These are phyloP conservation scores for Thysanoteuthis rhombus DNA, from an alignment of 2,888 invertebrate genomes.

Conservation along the genomic window DNA sequence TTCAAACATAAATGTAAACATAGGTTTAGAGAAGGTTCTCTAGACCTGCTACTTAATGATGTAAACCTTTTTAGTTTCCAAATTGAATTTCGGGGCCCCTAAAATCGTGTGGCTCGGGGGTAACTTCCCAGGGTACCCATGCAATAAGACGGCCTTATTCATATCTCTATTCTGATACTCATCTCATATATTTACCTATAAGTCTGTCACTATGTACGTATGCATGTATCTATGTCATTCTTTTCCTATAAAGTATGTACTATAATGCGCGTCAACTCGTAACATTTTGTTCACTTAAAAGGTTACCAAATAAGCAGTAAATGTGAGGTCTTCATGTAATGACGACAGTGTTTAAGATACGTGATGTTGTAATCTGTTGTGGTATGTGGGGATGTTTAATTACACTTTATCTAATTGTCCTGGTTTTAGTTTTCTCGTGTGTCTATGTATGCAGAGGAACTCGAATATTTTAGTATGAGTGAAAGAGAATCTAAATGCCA, in stretches of 20 bases:
- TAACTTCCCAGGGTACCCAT: too few relatives aligned
- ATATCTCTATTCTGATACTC: too few relatives aligned
- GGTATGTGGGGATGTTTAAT: too few relatives aligned
- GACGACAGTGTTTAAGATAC: neutral
- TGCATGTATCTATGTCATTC: neutral
- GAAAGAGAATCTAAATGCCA: neutral
- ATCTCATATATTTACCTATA: too few relatives aligned
- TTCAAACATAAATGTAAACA: too few relatives aligned
- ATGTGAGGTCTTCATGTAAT: neutral
- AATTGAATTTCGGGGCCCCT: too few relatives aligned
- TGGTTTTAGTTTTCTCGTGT: neutral
- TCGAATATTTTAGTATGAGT: neutral
- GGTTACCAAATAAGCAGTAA: neutral
- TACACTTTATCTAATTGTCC: neutral
- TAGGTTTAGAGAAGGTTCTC: too few relatives aligned
- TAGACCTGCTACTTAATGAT: too few relatives aligned
- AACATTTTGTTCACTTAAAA: neutral
- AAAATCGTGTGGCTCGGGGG: too few relatives aligned
- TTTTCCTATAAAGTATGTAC: neutral
- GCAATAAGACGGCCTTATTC: too few relatives aligned
- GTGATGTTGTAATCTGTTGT: neutral
- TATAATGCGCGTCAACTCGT: neutral
- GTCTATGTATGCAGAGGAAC: neutral
- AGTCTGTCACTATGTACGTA: too few relatives aligned
- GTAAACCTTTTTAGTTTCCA: too few relatives aligned